Evolutionary conservation across 2,888 invertebrate genomes (phyloP), one percentile per base, ranked within the genome.

Genomic region (Nymphalis polychloros): DNA sequence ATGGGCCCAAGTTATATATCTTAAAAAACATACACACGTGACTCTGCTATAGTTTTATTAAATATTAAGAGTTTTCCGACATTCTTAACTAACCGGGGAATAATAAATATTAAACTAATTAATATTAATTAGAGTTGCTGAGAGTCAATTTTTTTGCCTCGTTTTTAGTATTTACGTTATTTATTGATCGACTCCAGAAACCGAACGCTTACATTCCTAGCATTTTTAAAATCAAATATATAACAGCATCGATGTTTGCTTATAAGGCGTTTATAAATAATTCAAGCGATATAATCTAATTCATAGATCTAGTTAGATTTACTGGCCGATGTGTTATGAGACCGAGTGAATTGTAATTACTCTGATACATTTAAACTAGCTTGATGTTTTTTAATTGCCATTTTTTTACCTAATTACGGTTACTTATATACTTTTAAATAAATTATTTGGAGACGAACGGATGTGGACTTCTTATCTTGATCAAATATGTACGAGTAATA

Each of bases 201-300:
- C 19, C 53, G 35, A 47, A 31, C 19, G 41, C n/a, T 52, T 41
- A 63, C 70, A 72, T 70, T 72, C 72, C 62, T 53, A 16, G 19
- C 35, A 19, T 57, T 57, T 53, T 41, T 64, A n/a, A 20, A 20
- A 61, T 64, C 62, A 59, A 48, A 67, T 61, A 63, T 70, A 69
- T 68, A 63, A 55, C 59, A n/a, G 63, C 60, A 66, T 59, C 67
- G 60, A 31, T 5, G 17, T 17, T 20, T 19, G 8, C 65, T 50
- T 69, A 67, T 69, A 72, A 59, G 72, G 72, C 16, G 46, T 41
- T 41, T 62, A 71, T 72, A 67, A 72, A 72, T 71, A 71, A 72
- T 71, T 65, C 72, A 71, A 60, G 35, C 27, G 48, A 46, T 71
- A 70, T 68, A 62, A 55, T 55, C 17, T 55, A 17, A 55, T 55